Evolutionary conservation across 1,140 invertebrate species (phyloP).

Genomic region (Prorops nasuta): DNA sequence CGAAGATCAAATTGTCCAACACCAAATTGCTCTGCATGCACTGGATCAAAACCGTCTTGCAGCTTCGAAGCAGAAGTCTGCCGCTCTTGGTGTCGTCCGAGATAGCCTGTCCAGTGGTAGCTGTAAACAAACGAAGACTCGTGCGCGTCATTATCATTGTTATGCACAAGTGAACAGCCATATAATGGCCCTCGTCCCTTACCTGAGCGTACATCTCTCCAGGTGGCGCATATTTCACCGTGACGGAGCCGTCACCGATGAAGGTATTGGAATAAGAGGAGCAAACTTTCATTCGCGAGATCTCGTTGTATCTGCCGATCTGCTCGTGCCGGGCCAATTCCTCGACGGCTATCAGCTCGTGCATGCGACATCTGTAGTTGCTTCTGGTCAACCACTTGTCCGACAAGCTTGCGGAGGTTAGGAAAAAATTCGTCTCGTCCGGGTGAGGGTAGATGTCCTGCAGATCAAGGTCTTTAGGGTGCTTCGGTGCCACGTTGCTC

Average conservation of each 20-base stretch:
- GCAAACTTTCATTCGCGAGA: conserved; percentile 66
- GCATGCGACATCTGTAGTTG: conserved; percentile 76
- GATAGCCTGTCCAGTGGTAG: conserved; percentile 65
- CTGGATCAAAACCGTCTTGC: conserved; percentile 70
- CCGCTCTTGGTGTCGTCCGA: conserved; percentile 85
- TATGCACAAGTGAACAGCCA: too few species aligned
- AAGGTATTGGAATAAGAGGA: conserved; percentile 73
- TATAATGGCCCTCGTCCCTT: too few species aligned
- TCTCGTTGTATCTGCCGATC: conserved; percentile 73
- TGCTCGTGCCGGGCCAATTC: conserved; percentile 77
- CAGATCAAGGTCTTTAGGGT: conserved; percentile 61
- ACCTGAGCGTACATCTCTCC: conserved; percentile 79
- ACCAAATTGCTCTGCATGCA: conserved; percentile 15
- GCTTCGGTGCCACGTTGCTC: conserved; percentile 57
- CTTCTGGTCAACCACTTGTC: conserved; percentile 67
- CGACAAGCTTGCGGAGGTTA: conserved; percentile 68
- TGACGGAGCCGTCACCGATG: conserved; percentile 66
- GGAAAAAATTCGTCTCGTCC: conserved; percentile 63
- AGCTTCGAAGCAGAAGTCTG: conserved; percentile 76
- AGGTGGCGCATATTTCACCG: conserved; percentile 74
- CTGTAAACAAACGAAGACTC: conserved; percentile 31
- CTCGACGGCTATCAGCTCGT: conserved; percentile 76
- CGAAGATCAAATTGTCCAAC: conserved; percentile 54
- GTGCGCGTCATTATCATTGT: too few species aligned
- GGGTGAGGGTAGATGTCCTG: conserved; percentile 69